These are phyloP conservation scores for Sitodiplosis mosellana DNA, from an alignment of 1,140 invertebrate genomes.

Conservation along the genomic window DNA sequence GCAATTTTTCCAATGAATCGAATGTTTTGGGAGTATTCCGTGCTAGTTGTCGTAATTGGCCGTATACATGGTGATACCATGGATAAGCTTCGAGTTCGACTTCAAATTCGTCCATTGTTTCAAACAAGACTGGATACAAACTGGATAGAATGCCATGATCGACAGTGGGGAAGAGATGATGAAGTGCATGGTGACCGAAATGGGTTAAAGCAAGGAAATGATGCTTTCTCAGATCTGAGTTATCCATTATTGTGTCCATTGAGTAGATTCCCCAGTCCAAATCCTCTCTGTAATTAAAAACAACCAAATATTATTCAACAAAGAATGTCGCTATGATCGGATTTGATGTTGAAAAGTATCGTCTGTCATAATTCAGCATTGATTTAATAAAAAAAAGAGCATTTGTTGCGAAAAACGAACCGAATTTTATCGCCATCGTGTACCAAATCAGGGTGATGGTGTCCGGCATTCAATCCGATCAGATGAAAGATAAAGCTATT, in stretches of 20 bases:
- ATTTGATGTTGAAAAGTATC: too few relatives aligned
- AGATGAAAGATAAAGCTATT: constrained; percentile 41
- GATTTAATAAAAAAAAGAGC: too few relatives aligned
- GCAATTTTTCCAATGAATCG: too few relatives aligned
- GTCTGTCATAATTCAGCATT: too few relatives aligned
- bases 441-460: constrained; percentile 68
- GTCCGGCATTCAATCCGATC: constrained; percentile 55
- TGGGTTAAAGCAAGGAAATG: constrained; percentile 45
- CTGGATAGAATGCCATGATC: constrained; percentile 50
- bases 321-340: too few relatives aligned
- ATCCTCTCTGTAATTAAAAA: constrained; percentile 26
- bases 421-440: too few relatives aligned
- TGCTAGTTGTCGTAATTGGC: constrained; percentile 47
- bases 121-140: constrained; percentile 41
- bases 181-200: constrained; percentile 59
- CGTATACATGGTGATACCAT: constrained; percentile 39
- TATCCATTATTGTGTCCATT: constrained; percentile 54
- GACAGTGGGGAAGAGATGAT: constrained; percentile 66
- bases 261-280: constrained; percentile 63
- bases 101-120: constrained; percentile 51
- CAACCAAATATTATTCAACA: too few relatives aligned
- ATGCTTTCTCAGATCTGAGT: constrained; percentile 46
- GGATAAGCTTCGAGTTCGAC: constrained; percentile 32
- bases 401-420: too few relatives aligned
- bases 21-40: constrained; percentile 22